phyloP scores from a whole-genome alignment of 2,113 vertebrate species.

The Cyprinodon brontotheroides region DNA sequence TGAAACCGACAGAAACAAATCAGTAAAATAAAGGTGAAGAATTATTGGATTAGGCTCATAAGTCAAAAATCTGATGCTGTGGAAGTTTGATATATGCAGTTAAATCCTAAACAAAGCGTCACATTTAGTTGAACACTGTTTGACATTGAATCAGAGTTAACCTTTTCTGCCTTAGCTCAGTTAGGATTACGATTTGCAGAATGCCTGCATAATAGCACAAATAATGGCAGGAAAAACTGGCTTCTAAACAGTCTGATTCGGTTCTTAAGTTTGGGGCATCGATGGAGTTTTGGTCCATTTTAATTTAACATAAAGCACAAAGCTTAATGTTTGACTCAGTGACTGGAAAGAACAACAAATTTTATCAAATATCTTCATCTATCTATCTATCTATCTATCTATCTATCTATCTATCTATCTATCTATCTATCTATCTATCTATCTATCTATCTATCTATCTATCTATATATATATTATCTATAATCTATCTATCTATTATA shows the following conservation, averaged over 20 bases:
- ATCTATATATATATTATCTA: too few species aligned
- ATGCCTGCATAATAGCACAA: background rate
- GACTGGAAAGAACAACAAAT: too few species aligned
- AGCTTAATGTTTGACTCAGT: too few species aligned
- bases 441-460: too few species aligned
- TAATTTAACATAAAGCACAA: background rate
- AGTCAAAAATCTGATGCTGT: background rate
- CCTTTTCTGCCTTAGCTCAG: too few species aligned
- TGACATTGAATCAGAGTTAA: background rate
- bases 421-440: too few species aligned
- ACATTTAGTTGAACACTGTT: background rate
- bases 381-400: too few species aligned
- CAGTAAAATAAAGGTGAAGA: background rate
- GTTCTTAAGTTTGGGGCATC: background rate
- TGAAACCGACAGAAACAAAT: slow-evolving; percentile 5
- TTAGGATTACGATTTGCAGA: background rate
- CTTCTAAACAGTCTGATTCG: background rate
- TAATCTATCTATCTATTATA: too few species aligned
- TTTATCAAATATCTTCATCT: too few species aligned
- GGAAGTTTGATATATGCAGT: background rate
- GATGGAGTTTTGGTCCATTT: background rate
- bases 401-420: too few species aligned
- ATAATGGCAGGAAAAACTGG: background rate
- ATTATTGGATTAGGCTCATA: slow-evolving; percentile 14
- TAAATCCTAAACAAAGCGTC: too few species aligned